phyloP scores from a whole-genome alignment of 2,113 vertebrate species.

The Rallus limicola region DNA sequence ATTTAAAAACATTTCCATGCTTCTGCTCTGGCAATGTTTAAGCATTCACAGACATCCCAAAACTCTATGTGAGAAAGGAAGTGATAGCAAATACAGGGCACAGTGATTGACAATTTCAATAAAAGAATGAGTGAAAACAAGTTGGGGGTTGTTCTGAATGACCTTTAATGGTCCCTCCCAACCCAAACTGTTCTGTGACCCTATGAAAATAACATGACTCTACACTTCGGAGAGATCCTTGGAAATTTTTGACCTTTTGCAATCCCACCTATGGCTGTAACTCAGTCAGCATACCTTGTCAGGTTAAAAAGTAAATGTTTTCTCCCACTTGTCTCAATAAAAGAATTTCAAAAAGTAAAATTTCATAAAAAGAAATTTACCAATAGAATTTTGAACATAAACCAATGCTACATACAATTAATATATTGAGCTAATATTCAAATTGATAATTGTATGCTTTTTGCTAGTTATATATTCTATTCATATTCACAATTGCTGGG shows the following conservation, averaged over 20 bases:
- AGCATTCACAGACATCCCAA: background rate
- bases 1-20: conserved; percentile 6
- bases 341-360: too few relatives aligned
- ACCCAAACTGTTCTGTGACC: background rate
- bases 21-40: background rate
- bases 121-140: background rate
- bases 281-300: rapidly evolving
- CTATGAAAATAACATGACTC: background rate
- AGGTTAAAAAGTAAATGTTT: background rate
- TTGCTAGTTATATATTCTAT: background rate
- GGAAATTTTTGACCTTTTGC: background rate
- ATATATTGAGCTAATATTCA: background rate
- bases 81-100: background rate
- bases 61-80: background rate
- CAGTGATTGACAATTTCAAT: background rate
- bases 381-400: background rate
- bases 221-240: background rate
- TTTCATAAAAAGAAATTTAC: background rate
- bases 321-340: background rate
- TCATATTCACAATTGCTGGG: background rate
- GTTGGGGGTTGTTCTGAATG: background rate
- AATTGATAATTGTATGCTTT: background rate
- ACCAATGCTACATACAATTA: background rate
- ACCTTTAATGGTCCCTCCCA: background rate
- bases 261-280: background rate